Evolutionary conservation across 2,888 invertebrate genomes (phyloP).

Genomic region (Phortica okadai): DNA sequence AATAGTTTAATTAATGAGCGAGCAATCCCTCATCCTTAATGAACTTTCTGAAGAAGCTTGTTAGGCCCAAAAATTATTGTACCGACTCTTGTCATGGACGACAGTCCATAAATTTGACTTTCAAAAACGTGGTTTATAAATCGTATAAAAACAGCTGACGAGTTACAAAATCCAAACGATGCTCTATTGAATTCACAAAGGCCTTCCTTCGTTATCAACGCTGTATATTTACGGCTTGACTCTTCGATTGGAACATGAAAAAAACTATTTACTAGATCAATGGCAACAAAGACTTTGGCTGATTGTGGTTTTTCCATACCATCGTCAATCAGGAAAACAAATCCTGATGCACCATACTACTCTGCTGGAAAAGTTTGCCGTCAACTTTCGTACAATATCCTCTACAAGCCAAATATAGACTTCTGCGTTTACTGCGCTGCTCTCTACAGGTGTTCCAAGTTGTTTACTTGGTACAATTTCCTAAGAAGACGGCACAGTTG

Average conservation of each 20-base stretch:
- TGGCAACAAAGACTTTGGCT: constrained; percentile 26
- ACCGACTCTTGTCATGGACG: constrained; percentile 45
- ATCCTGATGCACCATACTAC: constrained; percentile 37
- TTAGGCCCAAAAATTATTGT: constrained; percentile 41
- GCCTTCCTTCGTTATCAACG: constrained; percentile 19
- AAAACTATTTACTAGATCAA: constrained; percentile 39
- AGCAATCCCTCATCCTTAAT: constrained; percentile 26
- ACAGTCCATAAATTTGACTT: constrained; percentile 36
- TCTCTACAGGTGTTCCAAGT: constrained; percentile 16
- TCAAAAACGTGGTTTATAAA: constrained; percentile 38
- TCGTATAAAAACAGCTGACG: constrained; percentile 27
- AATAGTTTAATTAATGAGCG: constrained; percentile 29
- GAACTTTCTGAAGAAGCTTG: constrained; percentile 40
- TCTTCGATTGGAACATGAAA: constrained; percentile 42
- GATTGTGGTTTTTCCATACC: constrained; percentile 30
- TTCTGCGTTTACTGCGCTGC: constrained; percentile 29
- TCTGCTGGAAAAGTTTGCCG: constrained; percentile 29
- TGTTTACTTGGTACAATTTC: constrained; percentile 26
- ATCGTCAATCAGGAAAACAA: constrained; percentile 41
- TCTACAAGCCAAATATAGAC: constrained; percentile 26
- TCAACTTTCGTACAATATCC: constrained; percentile 11
- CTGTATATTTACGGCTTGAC: constrained; percentile 30
- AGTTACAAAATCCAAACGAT: constrained; percentile 25
- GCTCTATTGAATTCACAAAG: constrained; percentile 25
- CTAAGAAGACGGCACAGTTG: constrained; percentile 27